A percentile compares a stretch with the other conserved stretches of the same genome.
These are phyloP conservation scores for Allobates femoralis DNA, from an alignment of 2,797 vertebrate genomes.

Conservation along the genomic window DNA sequence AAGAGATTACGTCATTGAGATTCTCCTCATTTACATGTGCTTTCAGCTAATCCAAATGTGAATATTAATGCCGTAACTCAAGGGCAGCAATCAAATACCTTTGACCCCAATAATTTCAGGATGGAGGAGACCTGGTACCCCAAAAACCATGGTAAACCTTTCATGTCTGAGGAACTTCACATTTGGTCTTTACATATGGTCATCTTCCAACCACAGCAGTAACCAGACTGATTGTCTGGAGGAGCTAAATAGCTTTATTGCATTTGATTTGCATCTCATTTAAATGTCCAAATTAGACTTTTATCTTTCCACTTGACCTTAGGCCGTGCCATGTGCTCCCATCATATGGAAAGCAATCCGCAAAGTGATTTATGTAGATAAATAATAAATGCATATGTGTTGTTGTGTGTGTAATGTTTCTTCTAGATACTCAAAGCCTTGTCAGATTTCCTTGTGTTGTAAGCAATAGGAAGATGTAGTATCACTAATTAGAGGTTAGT, in stretches of 20 bases:
- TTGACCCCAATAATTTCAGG: background rate
- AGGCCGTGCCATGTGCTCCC: background rate
- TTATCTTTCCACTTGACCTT: background rate
- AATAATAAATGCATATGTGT: background rate
- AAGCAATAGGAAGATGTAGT: background rate
- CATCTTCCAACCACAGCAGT: background rate
- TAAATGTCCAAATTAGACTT: background rate
- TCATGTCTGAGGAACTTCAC: too few relatives aligned
- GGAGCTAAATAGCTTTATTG: background rate
- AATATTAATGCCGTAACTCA: too few relatives aligned
- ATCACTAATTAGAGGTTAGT: conserved; percentile 4
- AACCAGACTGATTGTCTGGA: background rate
- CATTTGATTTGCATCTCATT: conserved; percentile 12
- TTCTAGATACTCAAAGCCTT: background rate
- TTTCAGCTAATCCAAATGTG: too few relatives aligned
- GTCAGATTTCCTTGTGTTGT: background rate
- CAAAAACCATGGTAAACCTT: background rate
- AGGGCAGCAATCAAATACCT: too few relatives aligned
- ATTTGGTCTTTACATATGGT: too few relatives aligned
- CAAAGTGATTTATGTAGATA: background rate
- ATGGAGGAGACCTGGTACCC: background rate
- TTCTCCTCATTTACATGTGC: too few relatives aligned
- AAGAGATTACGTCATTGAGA: too few relatives aligned
- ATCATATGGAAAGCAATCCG: background rate
- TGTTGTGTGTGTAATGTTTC: background rate